phyloP scores from a whole-genome alignment of 2,888 invertebrate genomes.

The Diplolepis rosae region DNA sequence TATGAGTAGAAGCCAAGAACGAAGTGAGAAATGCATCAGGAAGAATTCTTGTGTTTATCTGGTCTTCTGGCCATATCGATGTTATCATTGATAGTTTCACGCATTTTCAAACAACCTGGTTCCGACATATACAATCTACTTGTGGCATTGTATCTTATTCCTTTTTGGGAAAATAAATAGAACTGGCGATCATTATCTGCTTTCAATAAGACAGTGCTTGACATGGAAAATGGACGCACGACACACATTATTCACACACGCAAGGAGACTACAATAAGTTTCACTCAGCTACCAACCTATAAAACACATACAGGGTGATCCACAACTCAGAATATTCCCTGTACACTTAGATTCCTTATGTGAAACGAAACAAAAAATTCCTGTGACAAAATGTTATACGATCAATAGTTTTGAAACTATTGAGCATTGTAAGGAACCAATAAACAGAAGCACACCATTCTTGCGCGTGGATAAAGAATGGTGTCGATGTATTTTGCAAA shows the following conservation, averaged over 20 bases:
- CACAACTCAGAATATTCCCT: no score
- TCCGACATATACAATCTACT: background rate
- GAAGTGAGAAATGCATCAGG: slow-evolving; percentile 16
- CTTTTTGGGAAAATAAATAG: slow-evolving; percentile 1
- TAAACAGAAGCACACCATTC: no score
- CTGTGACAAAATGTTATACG: no score
- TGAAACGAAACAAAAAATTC: no score
- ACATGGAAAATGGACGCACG: background rate
- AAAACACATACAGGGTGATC: no score
- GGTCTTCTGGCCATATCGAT: slow-evolving; percentile 3
- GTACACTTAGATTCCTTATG: no score
- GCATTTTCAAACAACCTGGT: background rate
- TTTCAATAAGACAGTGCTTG: slow-evolving; percentile 14
- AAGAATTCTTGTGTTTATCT: background rate
- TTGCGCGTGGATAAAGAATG: no score
- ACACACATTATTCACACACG: background rate
- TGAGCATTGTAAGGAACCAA: no score
- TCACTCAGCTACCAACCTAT: background rate
- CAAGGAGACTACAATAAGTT: background rate
- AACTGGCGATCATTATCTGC: background rate
- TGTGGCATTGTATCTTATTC: background rate
- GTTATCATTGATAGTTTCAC: background rate
- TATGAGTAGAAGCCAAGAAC: background rate
- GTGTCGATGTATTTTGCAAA: no score
- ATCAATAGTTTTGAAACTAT: no score